Evolutionary conservation across 2,888 invertebrate genomes (phyloP).

Genomic region (Dusona sp.): DNA sequence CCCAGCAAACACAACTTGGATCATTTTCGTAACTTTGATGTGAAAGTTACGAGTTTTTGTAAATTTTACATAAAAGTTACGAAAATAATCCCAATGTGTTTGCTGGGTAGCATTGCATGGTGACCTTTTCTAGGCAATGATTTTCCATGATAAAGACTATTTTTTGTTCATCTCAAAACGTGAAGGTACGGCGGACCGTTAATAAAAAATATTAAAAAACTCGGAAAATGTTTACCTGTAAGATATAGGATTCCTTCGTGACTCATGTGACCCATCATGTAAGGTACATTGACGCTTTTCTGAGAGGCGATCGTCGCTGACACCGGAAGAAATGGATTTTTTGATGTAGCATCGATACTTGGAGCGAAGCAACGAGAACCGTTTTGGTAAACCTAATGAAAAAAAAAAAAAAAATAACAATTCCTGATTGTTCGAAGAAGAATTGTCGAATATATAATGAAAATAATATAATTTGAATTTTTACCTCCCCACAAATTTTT

Average conservation of each 20-base stretch:
- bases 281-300: slow-evolving; percentile 75
- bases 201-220: not conserved
- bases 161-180: not conserved
- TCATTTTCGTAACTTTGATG: no score
- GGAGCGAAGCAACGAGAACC: slow-evolving; percentile 70
- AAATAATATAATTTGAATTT: not conserved
- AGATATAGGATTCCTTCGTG: slow-evolving; percentile 73
- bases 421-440: not conserved
- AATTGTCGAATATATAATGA: slow-evolving; percentile 25
- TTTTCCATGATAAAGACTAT: not conserved
- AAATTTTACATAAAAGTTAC: no score
- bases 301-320: slow-evolving; percentile 61
- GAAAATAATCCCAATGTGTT: no score
- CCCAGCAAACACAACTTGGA: no score
- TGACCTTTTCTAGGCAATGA: not conserved
- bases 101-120: not conserved
- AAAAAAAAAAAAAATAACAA: not conserved
- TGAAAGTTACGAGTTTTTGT: no score
- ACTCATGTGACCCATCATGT: slow-evolving; percentile 75
- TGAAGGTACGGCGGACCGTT: not conserved
- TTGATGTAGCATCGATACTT: slow-evolving; percentile 72
- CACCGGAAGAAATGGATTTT: slow-evolving; percentile 74
- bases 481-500: slow-evolving; percentile 66
- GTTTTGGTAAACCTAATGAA: slow-evolving; percentile 49
- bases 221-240: slow-evolving; percentile 34